Base-by-base conservation (phyloP, 1,140 invertebrate species). In the Drosophila pruinosa region DNA sequence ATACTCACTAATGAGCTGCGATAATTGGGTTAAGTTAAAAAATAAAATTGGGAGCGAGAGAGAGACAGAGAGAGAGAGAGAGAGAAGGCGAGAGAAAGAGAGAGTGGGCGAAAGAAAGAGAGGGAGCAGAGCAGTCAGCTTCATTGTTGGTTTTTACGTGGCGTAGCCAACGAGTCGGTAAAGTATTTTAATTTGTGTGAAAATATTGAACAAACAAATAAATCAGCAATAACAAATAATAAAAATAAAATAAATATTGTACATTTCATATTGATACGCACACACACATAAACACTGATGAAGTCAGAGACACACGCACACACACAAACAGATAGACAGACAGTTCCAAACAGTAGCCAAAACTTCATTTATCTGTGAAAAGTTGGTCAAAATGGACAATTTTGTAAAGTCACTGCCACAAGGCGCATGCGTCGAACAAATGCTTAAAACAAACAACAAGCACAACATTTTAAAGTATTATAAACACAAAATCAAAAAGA, bases 171-270 rank as follows among this genome's bases (percentile, higher is more conserved):
- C 63, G 58, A 73, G 72, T 68, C 56, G 64, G 19, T 41, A 64
- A 79, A 76, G 78, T 83, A 88, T 88, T 89, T 88, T 88, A 88
- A 88, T 88, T 88, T 88, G 83, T 88, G 83, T 89, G 78, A 88
- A 88, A 79, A 83, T 88, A 76, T 83, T 89, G 70, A 58, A 63
- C 68, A 88, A 88, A 88, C 78, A 88, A 83, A 88, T 79, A 88
- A 82, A 78, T 88, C 71, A 82, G 72, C 75, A 81, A 72, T 72
- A 81, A 78, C 71, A 75, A 88, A 78, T 43, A 73, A 88, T 86
- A 75, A 77, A 75, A 86, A 88, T 78, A 82, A 62, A 78, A 82
- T 81, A 83, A 88, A 86, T 86, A 86, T 73, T 80, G 70, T 77
- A 86, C 64, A 80, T 69, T 76, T 72, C 58, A 85, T 69, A 70